A percentile compares a stretch with the other conserved stretches of the same genome.
Evolutionary conservation across 2,888 invertebrate species (phyloP).

Genomic region (Syrphus vitripennis): DNA sequence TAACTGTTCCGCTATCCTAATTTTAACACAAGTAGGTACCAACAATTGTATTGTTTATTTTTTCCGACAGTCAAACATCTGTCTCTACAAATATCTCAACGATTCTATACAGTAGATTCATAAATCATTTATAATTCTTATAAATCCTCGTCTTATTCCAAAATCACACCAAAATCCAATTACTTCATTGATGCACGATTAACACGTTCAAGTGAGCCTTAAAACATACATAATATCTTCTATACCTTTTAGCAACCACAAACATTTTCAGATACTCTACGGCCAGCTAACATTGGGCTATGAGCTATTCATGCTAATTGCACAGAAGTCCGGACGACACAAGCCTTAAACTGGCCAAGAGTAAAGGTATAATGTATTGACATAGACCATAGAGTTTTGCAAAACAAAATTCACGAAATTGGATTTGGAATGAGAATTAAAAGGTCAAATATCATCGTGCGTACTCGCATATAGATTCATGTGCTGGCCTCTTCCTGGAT

Average conservation of each 20-base stretch:
- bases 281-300: no score
- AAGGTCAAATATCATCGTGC: slow-evolving; percentile 62
- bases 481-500: neutral
- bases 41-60: no score
- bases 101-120: neutral
- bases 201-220: slow-evolving; percentile 46
- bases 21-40: no score
- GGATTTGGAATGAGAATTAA: slow-evolving; percentile 49
- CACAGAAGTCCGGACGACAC: neutral
- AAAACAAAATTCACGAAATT: slow-evolving; percentile 35
- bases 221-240: neutral
- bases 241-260: slow-evolving; percentile 9
- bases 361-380: neutral
- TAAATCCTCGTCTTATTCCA: neutral
- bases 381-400: neutral
- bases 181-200: slow-evolving; percentile 29
- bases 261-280: slow-evolving; percentile 11
- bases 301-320: slow-evolving; percentile 23
- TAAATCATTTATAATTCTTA: neutral
- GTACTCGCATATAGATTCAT: slow-evolving; percentile 45
- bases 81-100: neutral
- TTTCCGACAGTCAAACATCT: no score
- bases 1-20: no score
- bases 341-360: neutral
- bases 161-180: slow-evolving; percentile 52